Conservation (phyloP, 2,797 vertebrate species). For the Enteromius trimaculatus region DNA sequence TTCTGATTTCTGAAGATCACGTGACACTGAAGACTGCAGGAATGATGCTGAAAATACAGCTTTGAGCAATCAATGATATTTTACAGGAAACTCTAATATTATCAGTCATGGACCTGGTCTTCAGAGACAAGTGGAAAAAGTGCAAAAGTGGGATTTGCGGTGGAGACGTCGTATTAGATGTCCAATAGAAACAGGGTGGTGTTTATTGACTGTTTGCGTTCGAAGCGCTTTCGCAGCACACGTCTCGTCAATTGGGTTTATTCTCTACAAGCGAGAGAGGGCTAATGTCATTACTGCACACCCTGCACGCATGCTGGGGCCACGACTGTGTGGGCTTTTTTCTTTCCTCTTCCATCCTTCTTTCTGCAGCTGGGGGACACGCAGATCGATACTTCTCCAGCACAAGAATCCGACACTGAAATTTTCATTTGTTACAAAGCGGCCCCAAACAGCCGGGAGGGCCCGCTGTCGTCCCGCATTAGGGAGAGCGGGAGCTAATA, state of each 20-base stretch:
- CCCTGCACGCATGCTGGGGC: slow-evolving; percentile 65
- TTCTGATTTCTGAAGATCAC: background rate
- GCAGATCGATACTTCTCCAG: slow-evolving; percentile 78
- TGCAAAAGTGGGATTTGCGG: too few relatives aligned
- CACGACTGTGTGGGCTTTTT: slow-evolving; percentile 63
- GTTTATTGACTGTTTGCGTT: slow-evolving; percentile 43
- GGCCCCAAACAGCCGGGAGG: slow-evolving; percentile 79
- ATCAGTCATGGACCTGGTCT: background rate
- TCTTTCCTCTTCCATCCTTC: slow-evolving; percentile 60
- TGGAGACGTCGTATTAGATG: background rate
- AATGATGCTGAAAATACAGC: background rate
- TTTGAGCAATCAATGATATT: background rate
- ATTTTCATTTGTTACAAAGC: slow-evolving; percentile 82
- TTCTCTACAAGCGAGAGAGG: slow-evolving; percentile 69
- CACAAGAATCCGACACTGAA: slow-evolving; percentile 72
- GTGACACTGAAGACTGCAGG: background rate
- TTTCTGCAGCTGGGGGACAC: slow-evolving; percentile 58
- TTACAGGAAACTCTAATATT: background rate
- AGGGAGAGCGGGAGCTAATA: slow-evolving; percentile 85
- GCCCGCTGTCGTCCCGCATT: slow-evolving; percentile 83
- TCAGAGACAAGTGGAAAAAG: background rate
- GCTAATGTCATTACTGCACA: slow-evolving; percentile 73
- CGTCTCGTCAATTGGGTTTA: slow-evolving; percentile 81
- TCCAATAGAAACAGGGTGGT: background rate
- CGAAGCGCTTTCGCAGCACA: slow-evolving; percentile 70